Conservation (phyloP, 1,140 invertebrate genomes). For the Calliopsis andreniformis region DNA sequence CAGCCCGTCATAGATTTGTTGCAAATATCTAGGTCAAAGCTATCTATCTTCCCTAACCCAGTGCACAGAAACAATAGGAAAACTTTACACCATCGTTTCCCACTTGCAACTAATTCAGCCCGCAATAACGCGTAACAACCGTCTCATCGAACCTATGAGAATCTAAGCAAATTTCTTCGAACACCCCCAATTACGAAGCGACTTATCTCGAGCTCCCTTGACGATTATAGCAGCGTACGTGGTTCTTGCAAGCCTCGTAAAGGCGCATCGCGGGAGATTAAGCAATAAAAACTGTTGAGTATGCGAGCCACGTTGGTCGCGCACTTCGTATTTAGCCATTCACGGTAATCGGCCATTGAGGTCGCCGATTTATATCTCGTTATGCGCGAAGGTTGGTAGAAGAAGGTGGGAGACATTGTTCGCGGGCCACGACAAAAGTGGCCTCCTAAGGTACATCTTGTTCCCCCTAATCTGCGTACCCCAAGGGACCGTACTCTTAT, state of each 20-base stretch:
- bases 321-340: conserved; percentile 46
- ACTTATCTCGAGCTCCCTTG: conserved; percentile 13
- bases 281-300: conserved; percentile 20
- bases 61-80: no score
- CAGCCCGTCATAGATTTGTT: no score
- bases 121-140: no score
- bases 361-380: conserved; percentile 59
- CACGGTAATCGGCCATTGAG: conserved; percentile 49
- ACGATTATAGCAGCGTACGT: no score
- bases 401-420: conserved; percentile 32
- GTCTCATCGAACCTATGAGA: no score
- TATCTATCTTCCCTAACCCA: no score
- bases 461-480: conserved; percentile 66
- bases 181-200: conserved; percentile 25
- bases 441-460: conserved; percentile 62
- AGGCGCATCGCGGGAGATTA: conserved; percentile 3
- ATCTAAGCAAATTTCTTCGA: background rate
- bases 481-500: conserved; percentile 48
- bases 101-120: no score
- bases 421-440: conserved; percentile 54
- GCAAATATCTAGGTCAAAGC: no score
- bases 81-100: no score
- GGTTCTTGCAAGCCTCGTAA: conserved; percentile 24
- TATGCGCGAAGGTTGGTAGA: conserved; percentile 9
- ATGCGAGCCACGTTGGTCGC: conserved; percentile 1